Evolutionary conservation across 2,797 vertebrate genomes (phyloP).

Genomic region (Lophius americanus): DNA sequence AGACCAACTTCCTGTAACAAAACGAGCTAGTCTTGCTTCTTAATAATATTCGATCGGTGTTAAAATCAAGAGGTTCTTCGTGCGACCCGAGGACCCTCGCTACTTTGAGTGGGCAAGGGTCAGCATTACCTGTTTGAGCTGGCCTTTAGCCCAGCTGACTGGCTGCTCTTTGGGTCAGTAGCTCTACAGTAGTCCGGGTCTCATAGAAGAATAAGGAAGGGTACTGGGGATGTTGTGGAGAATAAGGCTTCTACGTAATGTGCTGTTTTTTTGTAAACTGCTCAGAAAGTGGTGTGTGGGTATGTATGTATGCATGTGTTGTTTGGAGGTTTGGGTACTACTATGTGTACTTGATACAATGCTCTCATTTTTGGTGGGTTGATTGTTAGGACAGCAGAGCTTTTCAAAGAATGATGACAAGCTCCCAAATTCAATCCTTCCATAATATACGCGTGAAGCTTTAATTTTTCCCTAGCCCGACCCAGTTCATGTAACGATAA

Average conservation of each 20-base stretch:
- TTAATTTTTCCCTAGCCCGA: constrained; percentile 51
- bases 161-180: constrained; percentile 25
- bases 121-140: constrained; percentile 22
- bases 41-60: constrained; percentile 51
- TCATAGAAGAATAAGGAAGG: constrained; percentile 51
- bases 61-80: constrained; percentile 61
- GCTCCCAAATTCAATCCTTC: constrained; percentile 26
- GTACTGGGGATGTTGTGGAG: constrained; percentile 60
- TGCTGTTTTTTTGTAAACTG: constrained; percentile 76
- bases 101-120: constrained; percentile 51
- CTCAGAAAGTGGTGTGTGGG: constrained; percentile 66
- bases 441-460: constrained; percentile 43
- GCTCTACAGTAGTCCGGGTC: constrained; percentile 28
- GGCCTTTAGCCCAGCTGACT: constrained; percentile 23
- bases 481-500: constrained; percentile 54
- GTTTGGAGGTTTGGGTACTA: constrained; percentile 33
- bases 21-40: constrained; percentile 38
- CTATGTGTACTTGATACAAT: constrained; percentile 29
- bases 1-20: constrained; percentile 43
- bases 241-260: constrained; percentile 66
- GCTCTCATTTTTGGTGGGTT: constrained; percentile 67
- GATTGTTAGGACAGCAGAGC: constrained; percentile 11
- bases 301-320: constrained; percentile 37
- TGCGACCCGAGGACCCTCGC: constrained; percentile 59
- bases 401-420: constrained; percentile 18